Base-by-base conservation (phyloP, 2,113 vertebrate genomes). In the Nothoprocta perdicaria region DNA sequence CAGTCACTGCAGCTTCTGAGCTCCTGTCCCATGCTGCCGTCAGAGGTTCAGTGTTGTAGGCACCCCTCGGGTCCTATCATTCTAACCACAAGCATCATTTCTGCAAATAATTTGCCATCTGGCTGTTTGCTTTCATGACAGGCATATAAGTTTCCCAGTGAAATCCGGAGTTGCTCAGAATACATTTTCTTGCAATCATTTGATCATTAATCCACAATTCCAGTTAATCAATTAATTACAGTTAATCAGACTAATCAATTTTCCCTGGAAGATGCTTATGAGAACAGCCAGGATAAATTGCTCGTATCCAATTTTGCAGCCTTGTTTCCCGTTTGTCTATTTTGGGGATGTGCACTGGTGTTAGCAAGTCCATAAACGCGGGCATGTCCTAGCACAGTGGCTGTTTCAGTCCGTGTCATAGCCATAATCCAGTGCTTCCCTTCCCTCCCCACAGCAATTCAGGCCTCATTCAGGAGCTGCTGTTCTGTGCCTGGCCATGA, bases 141-240 rank as follows among this genome's bases (percentile, higher is more conserved):
- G 24, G 71, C 81, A 88, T 1, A 6, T 89, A 75, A 85, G 1
- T 66, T 91, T 94, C 90, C 85, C 13, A n/a, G 72, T 77, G 80
- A 85, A 80, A 29, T 57, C 55, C 91, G 35, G 60, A 52, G 35
- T 63, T 16, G 27, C 45, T 93, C 72, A 78, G 90, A 95, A 94
- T 87, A 82, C 81, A 61, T 79, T 86, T 53, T 16, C 84, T 88
- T 82, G 90, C 94, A 94, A 93, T 96, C 92, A 93, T 93, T 93
- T 82, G 74, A 84, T 86, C 77, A 86, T 94, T 29, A 53, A 93
- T 93, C 93, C 24, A 7, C 79, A 87, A 95, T 95, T 95, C 90
- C 79, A 80, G 55, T 95, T 95, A 93, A 95, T 95, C 94, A 95
- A 92, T 80, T 95, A 96, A 96, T 95, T 92, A 96, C 94, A 94